Evolutionary conservation across 2,797 vertebrate species (phyloP).

Genomic region (Tamandua tetradactyla): DNA sequence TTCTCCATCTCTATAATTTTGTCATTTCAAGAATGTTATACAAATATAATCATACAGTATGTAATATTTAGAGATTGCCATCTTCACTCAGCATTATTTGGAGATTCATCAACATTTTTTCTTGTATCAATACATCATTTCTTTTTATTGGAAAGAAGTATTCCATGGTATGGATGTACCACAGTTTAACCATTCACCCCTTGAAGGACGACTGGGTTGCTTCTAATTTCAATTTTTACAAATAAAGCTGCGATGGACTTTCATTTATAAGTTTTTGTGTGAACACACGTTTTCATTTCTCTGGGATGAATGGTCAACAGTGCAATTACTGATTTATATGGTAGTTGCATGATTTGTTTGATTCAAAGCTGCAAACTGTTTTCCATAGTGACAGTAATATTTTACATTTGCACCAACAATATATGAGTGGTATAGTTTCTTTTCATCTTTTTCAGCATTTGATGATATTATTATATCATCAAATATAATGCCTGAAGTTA

Average conservation of each 20-base stretch:
- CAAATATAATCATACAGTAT: neutral
- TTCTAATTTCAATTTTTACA: conserved; percentile 17
- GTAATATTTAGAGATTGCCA: conserved; percentile 5
- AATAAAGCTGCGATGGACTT: neutral
- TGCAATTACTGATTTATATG: too few species aligned
- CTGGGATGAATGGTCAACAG: too few species aligned
- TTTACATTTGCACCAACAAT: neutral
- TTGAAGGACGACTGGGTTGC: neutral
- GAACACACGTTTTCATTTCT: too few species aligned
- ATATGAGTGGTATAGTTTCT: neutral
- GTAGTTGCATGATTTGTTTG: too few species aligned
- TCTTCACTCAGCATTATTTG: neutral
- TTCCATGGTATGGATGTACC: too few species aligned
- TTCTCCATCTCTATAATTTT: neutral
- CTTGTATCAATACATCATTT: neutral
- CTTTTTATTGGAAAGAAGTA: too few species aligned
- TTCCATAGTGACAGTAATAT: too few species aligned
- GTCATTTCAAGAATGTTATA: too few species aligned
- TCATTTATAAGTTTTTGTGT: neutral
- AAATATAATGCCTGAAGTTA: too few species aligned
- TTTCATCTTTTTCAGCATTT: conserved; percentile 3
- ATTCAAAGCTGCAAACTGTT: too few species aligned
- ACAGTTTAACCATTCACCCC: neutral
- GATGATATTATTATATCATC: neutral
- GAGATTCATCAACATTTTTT: neutral